These are phyloP conservation scores for Amphipyra tragopoginis DNA, from an alignment of 2,888 invertebrate genomes.

Conservation along the genomic window DNA sequence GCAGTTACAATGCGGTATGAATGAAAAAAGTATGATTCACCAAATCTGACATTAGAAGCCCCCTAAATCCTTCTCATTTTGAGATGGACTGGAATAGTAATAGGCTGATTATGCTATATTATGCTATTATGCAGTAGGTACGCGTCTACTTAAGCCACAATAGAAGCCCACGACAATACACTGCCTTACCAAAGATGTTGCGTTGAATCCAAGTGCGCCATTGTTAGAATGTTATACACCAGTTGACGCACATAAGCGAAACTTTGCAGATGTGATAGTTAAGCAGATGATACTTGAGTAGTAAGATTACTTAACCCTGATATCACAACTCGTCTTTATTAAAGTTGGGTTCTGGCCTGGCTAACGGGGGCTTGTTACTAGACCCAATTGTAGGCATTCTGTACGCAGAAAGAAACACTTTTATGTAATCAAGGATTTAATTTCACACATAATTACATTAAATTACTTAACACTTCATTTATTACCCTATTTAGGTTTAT, in stretches of 20 bases:
- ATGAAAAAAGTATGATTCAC: no score
- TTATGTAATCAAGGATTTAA: slow-evolving; percentile 32
- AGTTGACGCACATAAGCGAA: slow-evolving; percentile 30
- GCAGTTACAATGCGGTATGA: no score
- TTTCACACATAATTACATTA: slow-evolving; percentile 25
- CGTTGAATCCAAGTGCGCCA: slow-evolving; percentile 24
- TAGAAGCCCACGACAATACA: slow-evolving; percentile 1
- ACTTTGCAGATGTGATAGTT: slow-evolving; percentile 23
- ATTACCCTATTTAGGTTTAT: slow-evolving; percentile 31
- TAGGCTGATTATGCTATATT: no score
- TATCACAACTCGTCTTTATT: slow-evolving; percentile 14
- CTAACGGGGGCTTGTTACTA: neutral
- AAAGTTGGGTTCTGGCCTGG: no score
- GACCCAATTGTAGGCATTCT: neutral
- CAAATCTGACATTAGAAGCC: no score
- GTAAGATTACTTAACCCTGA: slow-evolving; percentile 8
- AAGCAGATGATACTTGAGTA: slow-evolving; percentile 1
- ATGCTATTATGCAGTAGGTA: no score
- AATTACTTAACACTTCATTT: slow-evolving; percentile 21
- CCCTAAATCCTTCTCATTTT: no score
- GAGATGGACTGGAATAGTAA: no score
- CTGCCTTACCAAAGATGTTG: slow-evolving; percentile 22
- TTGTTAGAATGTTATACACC: slow-evolving; percentile 37
- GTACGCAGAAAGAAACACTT: slow-evolving; percentile 27
- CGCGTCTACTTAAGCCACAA: neutral